Evolutionary conservation across 2,888 invertebrate species (phyloP), one percentile per base, ranked within the genome.

Genomic region (Agelastica alni): DNA sequence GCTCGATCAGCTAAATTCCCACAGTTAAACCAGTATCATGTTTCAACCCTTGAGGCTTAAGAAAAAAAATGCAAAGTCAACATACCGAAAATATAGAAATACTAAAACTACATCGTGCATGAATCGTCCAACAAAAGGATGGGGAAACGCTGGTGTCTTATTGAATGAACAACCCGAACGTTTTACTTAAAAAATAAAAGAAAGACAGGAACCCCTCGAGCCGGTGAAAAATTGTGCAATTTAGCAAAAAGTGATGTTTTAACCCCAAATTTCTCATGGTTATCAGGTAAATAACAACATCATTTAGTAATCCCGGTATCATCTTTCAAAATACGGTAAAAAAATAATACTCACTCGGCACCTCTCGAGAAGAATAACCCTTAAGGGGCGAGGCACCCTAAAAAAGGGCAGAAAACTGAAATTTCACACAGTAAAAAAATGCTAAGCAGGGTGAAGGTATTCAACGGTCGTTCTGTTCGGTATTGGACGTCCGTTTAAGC

Each of bases 281-380:
- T 60, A 65, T 62, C 61, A 62, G 59, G 56, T 59, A 64, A 60
- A 62, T 66, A 68, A 70, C 70, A 72, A 66, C 68, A 68, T 65
- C 66, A 70, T 69, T 70, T 67, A 64, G 64, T 75, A 75, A 75
- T 75, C 73, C 70, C 59, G 70, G 68, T 75, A 75, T 75, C 75
- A 71, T 70, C 72, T 75, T 75, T 70, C 75, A 68, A 65, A 70
- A 65, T 56, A 58, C 59, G 59, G 61, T 64, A 52, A 63, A 69
- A 68, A 69, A n/a, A n/a, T n/a, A n/a, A n/a, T n/a, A n/a, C n/a
- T n/a, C n/a, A 66, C 56, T 59, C 64, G 57, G 51, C 60, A 59
- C 60, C 58, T 56, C 52, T 56, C 57, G 39, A 32, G n/a, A n/a
- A 30, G 36, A 49, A 36, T 64, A 65, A 67, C 67, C 70, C 69